These are phyloP conservation scores for Neoaliturus tenellus DNA, from an alignment of 2,888 invertebrate species.

Conservation along the genomic window DNA sequence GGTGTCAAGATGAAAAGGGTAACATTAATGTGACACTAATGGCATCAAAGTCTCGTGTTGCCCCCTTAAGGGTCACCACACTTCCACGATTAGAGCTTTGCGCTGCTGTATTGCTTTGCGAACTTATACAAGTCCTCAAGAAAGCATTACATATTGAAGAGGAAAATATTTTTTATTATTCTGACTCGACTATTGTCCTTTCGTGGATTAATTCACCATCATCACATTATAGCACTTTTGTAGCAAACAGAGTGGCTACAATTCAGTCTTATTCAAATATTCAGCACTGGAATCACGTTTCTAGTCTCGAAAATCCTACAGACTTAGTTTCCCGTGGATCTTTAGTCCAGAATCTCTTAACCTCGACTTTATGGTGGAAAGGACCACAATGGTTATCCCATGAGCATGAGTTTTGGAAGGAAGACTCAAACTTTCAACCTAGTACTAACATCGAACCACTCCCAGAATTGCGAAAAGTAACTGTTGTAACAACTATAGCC, in stretches of 20 bases:
- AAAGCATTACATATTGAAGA: no score
- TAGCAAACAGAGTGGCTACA: background rate
- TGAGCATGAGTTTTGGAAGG: no score
- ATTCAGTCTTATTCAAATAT: background rate
- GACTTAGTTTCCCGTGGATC: background rate
- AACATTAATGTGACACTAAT: background rate
- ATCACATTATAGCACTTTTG: background rate
- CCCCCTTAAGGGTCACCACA: background rate
- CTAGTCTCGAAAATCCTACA: background rate
- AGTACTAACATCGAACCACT: background rate
- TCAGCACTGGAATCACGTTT: background rate
- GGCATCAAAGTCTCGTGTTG: background rate
- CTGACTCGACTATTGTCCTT: background rate
- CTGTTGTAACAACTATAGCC: background rate
- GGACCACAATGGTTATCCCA: background rate
- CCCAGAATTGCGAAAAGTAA: background rate
- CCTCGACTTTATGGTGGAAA: background rate
- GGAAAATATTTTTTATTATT: no score
- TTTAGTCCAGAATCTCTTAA: background rate
- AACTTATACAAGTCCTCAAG: no score
- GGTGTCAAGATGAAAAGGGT: background rate
- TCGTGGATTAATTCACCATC: background rate
- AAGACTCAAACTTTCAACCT: background rate
- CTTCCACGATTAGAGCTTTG: background rate
- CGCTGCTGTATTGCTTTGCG: background rate